Conservation (phyloP, 2,113 vertebrate species). For the Danio rerio region GRCz12tu NC_133189.1:45344001-45344500, state of each 20-base stretch:
- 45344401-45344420: neutral
- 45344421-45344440: conserved; percentile 59
- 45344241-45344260: conserved; percentile 68
- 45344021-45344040: no score
- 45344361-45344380: neutral
- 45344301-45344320: conserved; percentile 67
- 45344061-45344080: no score
- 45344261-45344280: conserved; percentile 58
- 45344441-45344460: conserved; percentile 64
- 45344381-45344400: neutral
- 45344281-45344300: conserved; percentile 63
- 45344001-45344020: no score
- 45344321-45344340: conserved; percentile 31
- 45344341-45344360: conserved; percentile 42
- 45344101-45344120: conserved; percentile 15
- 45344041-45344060: no score
- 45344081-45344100: neutral
- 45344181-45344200: conserved; percentile 41
- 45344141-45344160: conserved; percentile 56
- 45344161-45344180: conserved; percentile 68
- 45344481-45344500: neutral
- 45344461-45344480: conserved; percentile 42
- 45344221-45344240: conserved; percentile 66
- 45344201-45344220: conserved; percentile 56
- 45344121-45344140: conserved; percentile 40